A percentile compares a stretch with the other conserved stretches of the same genome.
These are phyloP conservation scores for Ormyrus labotus DNA, from an alignment of 2,888 invertebrate genomes.

Conservation along the genomic window DNA sequence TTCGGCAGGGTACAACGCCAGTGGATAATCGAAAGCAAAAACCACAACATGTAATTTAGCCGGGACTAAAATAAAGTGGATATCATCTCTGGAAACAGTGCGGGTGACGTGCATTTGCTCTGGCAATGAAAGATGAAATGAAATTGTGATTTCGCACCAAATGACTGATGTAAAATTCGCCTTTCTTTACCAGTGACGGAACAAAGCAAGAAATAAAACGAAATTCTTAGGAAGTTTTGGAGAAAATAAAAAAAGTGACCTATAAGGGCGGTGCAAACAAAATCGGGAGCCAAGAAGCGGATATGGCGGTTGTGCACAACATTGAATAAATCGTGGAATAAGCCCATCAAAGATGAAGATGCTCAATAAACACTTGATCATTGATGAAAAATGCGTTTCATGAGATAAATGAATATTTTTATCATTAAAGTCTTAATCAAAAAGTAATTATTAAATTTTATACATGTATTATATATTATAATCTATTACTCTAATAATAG, in stretches of 20 bases:
- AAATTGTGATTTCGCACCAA: conserved; percentile 13
- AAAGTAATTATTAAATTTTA: no score
- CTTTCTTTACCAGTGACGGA: conserved; percentile 50
- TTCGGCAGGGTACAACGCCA: not conserved
- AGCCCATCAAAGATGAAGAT: conserved; percentile 5
- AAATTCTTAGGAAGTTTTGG: conserved; percentile 12
- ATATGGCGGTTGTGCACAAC: conserved; percentile 17
- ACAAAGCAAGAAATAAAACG: conserved; percentile 11
- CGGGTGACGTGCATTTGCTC: conserved; percentile 31
- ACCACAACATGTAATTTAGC: not conserved
- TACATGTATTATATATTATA: no score
- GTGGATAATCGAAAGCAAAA: not conserved
- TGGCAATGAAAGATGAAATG: conserved; percentile 54
- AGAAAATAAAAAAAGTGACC: not conserved
- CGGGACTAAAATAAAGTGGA: conserved; percentile 9
- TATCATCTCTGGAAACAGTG: conserved; percentile 43
- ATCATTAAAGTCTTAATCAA: not conserved
- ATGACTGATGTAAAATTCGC: conserved; percentile 8
- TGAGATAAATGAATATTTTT: not conserved
- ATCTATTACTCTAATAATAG: not conserved
- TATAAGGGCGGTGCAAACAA: conserved; percentile 13
- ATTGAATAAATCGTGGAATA: conserved; percentile 8
- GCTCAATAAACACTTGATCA: conserved; percentile 50
- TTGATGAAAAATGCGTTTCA: conserved; percentile 43
- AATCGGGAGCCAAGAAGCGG: conserved; percentile 21